A percentile compares a stretch with the other conserved stretches of the same genome.
Conservation (phyloP, 2,797 vertebrate species). For the Phaenicophaeus curvirostris region DNA sequence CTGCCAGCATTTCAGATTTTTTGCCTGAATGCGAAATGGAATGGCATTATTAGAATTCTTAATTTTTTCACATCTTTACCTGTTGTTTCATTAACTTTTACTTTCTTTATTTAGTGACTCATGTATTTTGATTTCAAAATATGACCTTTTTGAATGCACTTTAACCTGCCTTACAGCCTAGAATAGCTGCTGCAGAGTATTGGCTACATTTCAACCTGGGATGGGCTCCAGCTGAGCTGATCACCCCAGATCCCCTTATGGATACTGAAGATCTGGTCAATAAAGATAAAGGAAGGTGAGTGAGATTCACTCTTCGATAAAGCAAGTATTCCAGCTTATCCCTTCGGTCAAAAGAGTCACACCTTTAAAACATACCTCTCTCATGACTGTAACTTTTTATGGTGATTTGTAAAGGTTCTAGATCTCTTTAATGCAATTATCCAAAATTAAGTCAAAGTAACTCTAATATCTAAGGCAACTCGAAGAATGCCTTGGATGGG, state of each 20-base stretch:
- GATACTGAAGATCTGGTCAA: neutral
- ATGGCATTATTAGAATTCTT: neutral
- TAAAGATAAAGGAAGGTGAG: neutral
- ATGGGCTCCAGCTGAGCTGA: neutral
- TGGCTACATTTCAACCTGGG: neutral
- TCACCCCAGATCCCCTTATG: neutral
- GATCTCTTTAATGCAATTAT: neutral
- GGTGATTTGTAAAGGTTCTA: neutral
- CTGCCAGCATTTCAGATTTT: neutral
- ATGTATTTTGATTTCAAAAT: neutral
- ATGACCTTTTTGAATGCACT: neutral
- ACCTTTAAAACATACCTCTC: neutral
- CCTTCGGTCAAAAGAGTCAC: neutral
- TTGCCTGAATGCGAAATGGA: neutral
- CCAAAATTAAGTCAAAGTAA: neutral
- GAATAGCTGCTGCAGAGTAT: neutral
- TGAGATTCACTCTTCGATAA: neutral
- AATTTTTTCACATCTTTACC: neutral
- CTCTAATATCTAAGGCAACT: neutral
- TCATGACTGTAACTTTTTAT: accelerated
- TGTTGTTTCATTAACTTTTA: neutral
- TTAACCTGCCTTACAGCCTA: neutral
- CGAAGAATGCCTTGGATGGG: neutral
- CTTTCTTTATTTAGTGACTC: neutral
- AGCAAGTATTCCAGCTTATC: neutral